phyloP scores from a whole-genome alignment of 2,113 vertebrate genomes.

The Meleagris gallopavo region DNA sequence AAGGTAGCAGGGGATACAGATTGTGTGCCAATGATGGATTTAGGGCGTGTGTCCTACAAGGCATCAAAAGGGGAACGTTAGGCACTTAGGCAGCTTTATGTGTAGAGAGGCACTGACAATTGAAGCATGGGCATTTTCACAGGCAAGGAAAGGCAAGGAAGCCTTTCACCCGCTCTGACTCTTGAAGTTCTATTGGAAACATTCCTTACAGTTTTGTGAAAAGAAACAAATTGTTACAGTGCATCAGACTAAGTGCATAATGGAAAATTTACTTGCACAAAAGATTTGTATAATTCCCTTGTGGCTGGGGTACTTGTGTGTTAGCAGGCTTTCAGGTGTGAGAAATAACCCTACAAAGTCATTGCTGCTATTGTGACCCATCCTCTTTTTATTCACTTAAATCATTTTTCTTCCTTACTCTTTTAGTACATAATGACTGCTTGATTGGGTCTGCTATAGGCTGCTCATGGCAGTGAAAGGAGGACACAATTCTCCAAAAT shows the following conservation, averaged over 20 bases:
- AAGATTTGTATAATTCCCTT: constrained; percentile 38
- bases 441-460: constrained; percentile 30
- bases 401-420: neutral
- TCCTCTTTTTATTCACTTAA: neutral
- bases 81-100: neutral
- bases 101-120: neutral
- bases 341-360: constrained; percentile 49
- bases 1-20: neutral
- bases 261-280: constrained; percentile 27
- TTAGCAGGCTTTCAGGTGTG: constrained; percentile 44
- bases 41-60: neutral
- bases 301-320: neutral
- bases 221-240: constrained; percentile 22
- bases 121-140: neutral
- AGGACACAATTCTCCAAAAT: neutral
- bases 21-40: neutral
- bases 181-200: constrained; percentile 8
- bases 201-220: neutral
- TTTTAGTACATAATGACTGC: constrained; percentile 22
- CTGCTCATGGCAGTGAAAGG: neutral
- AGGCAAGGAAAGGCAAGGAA: neutral
- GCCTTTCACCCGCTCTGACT: neutral
- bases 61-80: neutral
- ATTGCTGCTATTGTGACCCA: constrained; percentile 25
- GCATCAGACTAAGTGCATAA: neutral